Conservation (phyloP, 2,797 vertebrate genomes). For the Spinus pinus region DNA sequence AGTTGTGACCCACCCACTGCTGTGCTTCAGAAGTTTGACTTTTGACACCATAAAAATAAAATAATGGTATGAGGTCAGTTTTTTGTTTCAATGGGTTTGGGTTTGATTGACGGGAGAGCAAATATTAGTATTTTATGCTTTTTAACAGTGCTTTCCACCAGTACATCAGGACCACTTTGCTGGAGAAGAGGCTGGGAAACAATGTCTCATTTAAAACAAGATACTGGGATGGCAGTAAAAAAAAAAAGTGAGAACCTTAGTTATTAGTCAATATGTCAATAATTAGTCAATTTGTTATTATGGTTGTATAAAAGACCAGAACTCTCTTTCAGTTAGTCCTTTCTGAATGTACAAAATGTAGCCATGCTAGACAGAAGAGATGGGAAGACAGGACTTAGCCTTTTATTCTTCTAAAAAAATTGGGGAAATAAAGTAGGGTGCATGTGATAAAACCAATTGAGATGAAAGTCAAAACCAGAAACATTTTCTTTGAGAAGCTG, state of each 20-base stretch:
- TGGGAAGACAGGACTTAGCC: neutral
- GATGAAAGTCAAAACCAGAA: neutral
- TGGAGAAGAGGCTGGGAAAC: neutral
- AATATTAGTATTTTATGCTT: conserved; percentile 6
- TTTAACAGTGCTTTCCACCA: neutral
- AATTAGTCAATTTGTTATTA: neutral
- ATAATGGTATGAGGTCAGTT: neutral
- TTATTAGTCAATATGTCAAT: neutral
- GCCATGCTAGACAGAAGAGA: neutral
- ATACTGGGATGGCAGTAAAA: neutral
- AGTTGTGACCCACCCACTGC: neutral
- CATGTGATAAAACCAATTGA: neutral
- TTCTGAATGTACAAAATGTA: neutral
- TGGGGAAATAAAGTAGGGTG: neutral
- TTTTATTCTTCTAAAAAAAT: neutral
- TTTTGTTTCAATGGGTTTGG: neutral
- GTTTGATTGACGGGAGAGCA: neutral
- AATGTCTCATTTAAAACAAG: neutral
- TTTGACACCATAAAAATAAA: conserved; percentile 22
- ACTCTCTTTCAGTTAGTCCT: neutral
- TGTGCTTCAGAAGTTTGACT: conserved; percentile 12
- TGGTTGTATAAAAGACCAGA: neutral
- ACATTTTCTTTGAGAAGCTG: neutral
- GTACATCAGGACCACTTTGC: neutral
- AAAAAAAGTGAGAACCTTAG: neutral